A percentile compares a stretch with the other conserved stretches of the same genome.
Evolutionary conservation across 2,113 vertebrate species (phyloP).

Genomic region (Grammomys dolichurus): DNA sequence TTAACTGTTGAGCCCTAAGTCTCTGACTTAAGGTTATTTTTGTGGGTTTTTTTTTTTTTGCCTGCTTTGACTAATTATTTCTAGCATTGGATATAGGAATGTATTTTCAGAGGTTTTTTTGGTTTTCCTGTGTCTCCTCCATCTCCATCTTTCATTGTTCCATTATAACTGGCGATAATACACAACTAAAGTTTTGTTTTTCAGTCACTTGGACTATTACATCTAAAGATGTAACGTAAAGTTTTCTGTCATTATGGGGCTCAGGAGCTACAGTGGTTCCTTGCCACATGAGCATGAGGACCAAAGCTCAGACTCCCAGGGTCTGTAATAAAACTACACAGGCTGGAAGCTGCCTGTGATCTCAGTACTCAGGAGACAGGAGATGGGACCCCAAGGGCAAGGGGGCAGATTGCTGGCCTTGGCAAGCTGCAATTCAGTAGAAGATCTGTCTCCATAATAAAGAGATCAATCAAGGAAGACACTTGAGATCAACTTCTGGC

Average conservation of each 20-base stretch:
- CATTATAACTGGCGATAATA: background rate
- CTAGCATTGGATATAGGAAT: background rate
- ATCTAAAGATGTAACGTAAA: conserved; percentile 18
- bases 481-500: background rate
- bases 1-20: background rate
- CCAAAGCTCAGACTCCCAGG: background rate
- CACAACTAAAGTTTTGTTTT: conserved; percentile 26
- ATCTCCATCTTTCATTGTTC: background rate
- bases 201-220: conserved; percentile 54
- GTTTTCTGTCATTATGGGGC: background rate
- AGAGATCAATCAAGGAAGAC: background rate
- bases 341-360: background rate
- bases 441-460: background rate
- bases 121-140: background rate
- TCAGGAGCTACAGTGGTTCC: background rate
- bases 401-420: background rate
- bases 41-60: background rate
- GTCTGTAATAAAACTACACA: too few relatives aligned
- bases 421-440: background rate
- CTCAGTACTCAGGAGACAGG: background rate
- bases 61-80: background rate
- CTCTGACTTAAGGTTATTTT: background rate
- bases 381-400: background rate
- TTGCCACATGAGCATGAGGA: background rate
- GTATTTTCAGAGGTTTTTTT: conserved; percentile 14